Percentiles rank a stretch among this genome's conserved stretches.
These are phyloP conservation scores for Oreohelix idahoensis DNA, from an alignment of 1,140 invertebrate genomes.

Conservation along the genomic window DNA sequence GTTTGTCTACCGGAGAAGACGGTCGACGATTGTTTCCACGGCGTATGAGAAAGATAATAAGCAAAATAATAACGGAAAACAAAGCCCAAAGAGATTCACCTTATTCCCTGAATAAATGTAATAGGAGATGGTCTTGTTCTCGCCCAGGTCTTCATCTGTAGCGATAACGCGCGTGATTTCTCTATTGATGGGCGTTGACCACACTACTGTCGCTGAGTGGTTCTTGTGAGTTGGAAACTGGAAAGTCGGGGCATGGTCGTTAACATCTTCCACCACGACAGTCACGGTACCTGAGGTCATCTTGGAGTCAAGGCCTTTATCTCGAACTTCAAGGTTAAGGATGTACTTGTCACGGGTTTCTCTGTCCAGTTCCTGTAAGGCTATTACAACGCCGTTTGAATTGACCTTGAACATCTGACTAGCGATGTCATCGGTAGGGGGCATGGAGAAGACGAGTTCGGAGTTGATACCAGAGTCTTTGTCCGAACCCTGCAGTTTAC, in stretches of 20 bases:
- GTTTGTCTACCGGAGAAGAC: conserved; percentile 22
- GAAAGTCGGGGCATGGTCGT: conserved; percentile 87
- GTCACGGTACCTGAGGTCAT: conserved; percentile 82
- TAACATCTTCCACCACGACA: conserved; percentile 82
- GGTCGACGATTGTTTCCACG: conserved; percentile 33
- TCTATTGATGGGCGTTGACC: conserved; percentile 48
- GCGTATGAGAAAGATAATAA: conserved; percentile 58
- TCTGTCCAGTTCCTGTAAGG: conserved; percentile 35
- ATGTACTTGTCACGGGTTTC: conserved; percentile 48
- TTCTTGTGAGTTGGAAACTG: conserved; percentile 72
- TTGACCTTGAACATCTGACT: conserved; percentile 38
- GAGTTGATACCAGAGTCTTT: conserved; percentile 90
- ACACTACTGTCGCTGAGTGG: conserved; percentile 55
- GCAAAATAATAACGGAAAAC: conserved; percentile 57
- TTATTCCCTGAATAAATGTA: conserved; percentile 88
- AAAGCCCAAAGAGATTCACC: conserved; percentile 79
- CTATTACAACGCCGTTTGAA: conserved; percentile 41
- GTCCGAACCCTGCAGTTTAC: conserved; percentile 89
- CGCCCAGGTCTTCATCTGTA: conserved; percentile 85
- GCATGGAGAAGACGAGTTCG: conserved; percentile 80
- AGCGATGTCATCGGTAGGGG: conserved; percentile 81
- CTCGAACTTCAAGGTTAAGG: conserved; percentile 76
- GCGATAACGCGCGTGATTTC: conserved; percentile 75
- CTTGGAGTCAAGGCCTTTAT: conserved; percentile 85
- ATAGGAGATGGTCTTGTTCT: conserved; percentile 90